A percentile compares a stretch with the other conserved stretches of the same genome.
These are phyloP conservation scores for Diloba caeruleocephala DNA, from an alignment of 2,888 invertebrate species.

Conservation along the genomic window DNA sequence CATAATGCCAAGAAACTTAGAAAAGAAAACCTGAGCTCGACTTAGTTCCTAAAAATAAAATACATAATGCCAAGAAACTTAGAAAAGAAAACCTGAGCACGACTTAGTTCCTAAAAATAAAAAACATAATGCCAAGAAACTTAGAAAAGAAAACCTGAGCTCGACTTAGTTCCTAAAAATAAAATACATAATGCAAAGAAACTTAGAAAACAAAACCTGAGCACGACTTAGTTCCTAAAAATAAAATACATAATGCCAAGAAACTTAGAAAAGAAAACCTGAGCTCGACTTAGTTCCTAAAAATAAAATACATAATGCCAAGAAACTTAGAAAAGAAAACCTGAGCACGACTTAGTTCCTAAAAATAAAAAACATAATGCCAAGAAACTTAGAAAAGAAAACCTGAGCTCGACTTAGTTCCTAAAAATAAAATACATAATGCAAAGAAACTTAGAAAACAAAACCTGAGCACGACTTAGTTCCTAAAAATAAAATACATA, in stretches of 20 bases:
- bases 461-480: background rate
- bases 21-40: too few species aligned
- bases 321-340: constrained; percentile 5
- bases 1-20: too few species aligned
- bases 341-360: background rate
- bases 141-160: too few species aligned
- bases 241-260: background rate
- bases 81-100: constrained; percentile 1
- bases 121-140: too few species aligned
- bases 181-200: background rate
- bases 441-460: constrained; percentile 3
- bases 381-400: too few species aligned
- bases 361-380: constrained; percentile 18
- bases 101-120: constrained; percentile 12
- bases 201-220: constrained; percentile 4
- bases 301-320: background rate
- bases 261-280: too few species aligned
- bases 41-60: too few species aligned
- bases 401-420: too few species aligned
- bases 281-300: too few species aligned
- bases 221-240: constrained; percentile 8
- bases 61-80: background rate
- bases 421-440: background rate
- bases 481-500: constrained; percentile 23
- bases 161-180: too few species aligned